Evolutionary conservation across 2,113 vertebrate species (phyloP), one percentile per base, ranked within the genome.

Genomic region (Colinus virginianus): DNA sequence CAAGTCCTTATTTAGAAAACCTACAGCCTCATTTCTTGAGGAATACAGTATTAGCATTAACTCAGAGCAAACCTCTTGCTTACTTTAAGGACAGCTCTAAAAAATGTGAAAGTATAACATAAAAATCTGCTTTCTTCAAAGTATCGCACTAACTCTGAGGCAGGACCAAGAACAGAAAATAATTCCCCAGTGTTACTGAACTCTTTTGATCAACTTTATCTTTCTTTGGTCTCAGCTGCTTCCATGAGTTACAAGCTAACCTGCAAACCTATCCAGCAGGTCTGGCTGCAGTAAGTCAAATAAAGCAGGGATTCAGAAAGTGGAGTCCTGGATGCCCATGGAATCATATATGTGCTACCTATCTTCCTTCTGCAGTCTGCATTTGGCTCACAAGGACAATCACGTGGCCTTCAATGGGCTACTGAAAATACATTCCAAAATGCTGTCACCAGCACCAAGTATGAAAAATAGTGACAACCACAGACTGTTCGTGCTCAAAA

Each of bases 1-100:
- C 42, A 74, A 43, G 90, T 59, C 78, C 67, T 58, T 55, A 84
- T 84, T 82, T 82, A 72, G 81, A 84, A 95, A 89, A 90, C 55
- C 70, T 76, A 40, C 18, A 25, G 70, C 77, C 48, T 81, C 53
- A 40, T 93, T 81, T 94, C 61, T 63, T 83, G 62, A 68, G 83
- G 72, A 79, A 90, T 28, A 81, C 30, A 34, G n/a, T 36, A 56
- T 59, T 46, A 68, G 25, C 20, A 1, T 21, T 83, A 70, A 28
- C 71, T 94, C 76, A 76, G 56, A 88, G 49, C 48, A 88, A 90
- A 66, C 56, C 48, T 88, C 62, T 71, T 69, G 61, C 49, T 72
- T 59, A 18, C 1, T 0, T 70, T 83, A 75, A 62, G 38, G 42
- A 74, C 32, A 85, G 22, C 32, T 89, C 61, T 59, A 76, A 77